These are phyloP conservation scores for Pygathrix nemaeus DNA, from an alignment of 2,113 vertebrate species.

Conservation along the genomic window DNA sequence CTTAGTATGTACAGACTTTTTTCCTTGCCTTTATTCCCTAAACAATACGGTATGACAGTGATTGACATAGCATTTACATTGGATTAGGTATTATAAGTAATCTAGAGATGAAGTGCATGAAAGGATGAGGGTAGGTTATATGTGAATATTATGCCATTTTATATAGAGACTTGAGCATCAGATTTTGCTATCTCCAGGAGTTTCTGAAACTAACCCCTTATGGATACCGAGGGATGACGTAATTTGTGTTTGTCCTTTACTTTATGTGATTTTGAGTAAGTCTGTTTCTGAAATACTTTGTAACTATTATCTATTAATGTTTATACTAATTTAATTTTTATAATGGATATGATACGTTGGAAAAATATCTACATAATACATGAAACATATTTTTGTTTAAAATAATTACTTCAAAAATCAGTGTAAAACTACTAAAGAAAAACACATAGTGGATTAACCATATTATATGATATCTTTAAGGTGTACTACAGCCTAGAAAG, in stretches of 20 bases:
- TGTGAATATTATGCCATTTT: neutral
- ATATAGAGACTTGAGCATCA: neutral
- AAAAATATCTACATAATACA: neutral
- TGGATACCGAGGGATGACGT: neutral
- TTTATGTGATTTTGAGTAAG: neutral
- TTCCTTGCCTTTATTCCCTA: neutral
- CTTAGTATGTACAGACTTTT: neutral
- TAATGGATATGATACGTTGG: neutral
- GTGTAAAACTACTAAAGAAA: neutral
- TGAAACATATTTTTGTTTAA: neutral
- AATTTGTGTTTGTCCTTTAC: neutral
- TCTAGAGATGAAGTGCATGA: neutral
- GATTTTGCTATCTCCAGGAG: neutral
- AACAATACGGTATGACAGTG: neutral
- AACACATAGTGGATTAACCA: neutral
- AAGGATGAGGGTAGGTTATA: neutral
- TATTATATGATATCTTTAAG: neutral
- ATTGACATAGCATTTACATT: neutral
- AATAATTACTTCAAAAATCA: neutral
- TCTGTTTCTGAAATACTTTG: neutral
- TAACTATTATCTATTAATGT: neutral
- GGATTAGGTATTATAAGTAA: neutral
- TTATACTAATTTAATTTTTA: neutral
- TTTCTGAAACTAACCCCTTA: neutral
- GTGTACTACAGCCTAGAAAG: neutral